These are phyloP conservation scores for Paramacrobiotus metropolitanus DNA, from an alignment of 1,140 invertebrate species.

Conservation along the genomic window DNA sequence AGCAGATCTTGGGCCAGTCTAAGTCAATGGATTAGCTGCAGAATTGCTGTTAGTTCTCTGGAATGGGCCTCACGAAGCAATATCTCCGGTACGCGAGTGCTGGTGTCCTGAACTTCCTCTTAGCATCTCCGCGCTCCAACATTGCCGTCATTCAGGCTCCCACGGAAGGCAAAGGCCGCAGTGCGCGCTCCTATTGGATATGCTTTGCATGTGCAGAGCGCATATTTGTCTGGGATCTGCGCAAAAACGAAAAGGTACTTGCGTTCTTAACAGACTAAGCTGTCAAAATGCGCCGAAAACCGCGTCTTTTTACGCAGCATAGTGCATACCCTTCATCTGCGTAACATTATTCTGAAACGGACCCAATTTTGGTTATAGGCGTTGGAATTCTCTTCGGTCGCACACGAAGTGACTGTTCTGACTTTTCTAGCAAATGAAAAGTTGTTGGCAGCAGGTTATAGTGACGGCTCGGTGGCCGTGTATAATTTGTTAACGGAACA, in stretches of 20 bases:
- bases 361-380: slow-evolving; percentile 26
- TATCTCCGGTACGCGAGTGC: slow-evolving; percentile 60
- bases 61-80: slow-evolving; percentile 89
- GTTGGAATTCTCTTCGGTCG: slow-evolving; percentile 48
- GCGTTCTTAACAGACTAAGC: slow-evolving; percentile 8
- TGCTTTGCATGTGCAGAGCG: slow-evolving; percentile 74
- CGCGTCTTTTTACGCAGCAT: too few species aligned
- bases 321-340: too few species aligned
- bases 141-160: slow-evolving; percentile 18
- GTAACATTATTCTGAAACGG: background rate
- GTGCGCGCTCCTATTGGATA: slow-evolving; percentile 19
- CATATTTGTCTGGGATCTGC: slow-evolving; percentile 67
- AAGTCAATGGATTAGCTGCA: too few species aligned
- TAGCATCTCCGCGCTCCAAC: slow-evolving; percentile 14
- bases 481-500: slow-evolving; percentile 40
- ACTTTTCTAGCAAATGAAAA: slow-evolving; percentile 41
- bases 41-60: too few species aligned
- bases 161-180: slow-evolving; percentile 13
- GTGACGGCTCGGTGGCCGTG: slow-evolving; percentile 60
- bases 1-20: too few species aligned
- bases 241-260: slow-evolving; percentile 57
- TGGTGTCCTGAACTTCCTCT: slow-evolving; percentile 31
- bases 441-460: slow-evolving; percentile 67
- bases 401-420: slow-evolving; percentile 44
- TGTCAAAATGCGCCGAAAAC: slow-evolving; percentile 2